Percentiles rank a stretch among this genome's conserved stretches.
These are phyloP conservation scores for Alosa alosa DNA, from an alignment of 2,113 vertebrate genomes.

Conservation along the genomic window DNA sequence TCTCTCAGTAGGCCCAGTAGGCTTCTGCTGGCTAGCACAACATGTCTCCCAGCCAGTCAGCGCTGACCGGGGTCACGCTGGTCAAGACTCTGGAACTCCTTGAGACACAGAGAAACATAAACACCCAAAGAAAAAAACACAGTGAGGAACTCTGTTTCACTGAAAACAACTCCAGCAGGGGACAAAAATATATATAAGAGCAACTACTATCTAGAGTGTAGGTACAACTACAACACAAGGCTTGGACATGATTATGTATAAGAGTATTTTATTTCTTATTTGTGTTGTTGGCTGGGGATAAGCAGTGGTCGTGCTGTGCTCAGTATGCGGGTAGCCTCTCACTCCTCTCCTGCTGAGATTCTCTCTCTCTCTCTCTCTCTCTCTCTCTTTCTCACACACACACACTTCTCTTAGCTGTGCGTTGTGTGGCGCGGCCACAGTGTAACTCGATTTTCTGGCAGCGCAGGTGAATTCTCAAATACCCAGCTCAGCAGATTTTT, in stretches of 20 bases:
- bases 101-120: constrained; percentile 14
- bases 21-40: constrained; percentile 44
- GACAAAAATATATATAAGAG: background rate
- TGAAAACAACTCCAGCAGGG: background rate
- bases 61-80: constrained; percentile 41
- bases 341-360: background rate
- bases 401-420: background rate
- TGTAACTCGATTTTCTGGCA: constrained; percentile 26
- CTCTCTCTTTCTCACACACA: background rate
- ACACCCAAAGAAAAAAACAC: background rate
- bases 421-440: background rate
- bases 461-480: constrained; percentile 12
- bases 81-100: constrained; percentile 52
- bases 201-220: background rate
- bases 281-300: background rate
- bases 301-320: background rate
- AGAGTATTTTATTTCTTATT: background rate
- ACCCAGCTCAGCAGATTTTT: constrained; percentile 27
- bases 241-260: background rate
- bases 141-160: background rate
- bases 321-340: background rate
- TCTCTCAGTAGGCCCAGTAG: constrained; percentile 7
- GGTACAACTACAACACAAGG: background rate
- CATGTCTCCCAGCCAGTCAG: constrained; percentile 44
- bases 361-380: too few relatives aligned